phyloP scores from a whole-genome alignment of 1,140 invertebrate species.

The Camponotus floridanus region DNA sequence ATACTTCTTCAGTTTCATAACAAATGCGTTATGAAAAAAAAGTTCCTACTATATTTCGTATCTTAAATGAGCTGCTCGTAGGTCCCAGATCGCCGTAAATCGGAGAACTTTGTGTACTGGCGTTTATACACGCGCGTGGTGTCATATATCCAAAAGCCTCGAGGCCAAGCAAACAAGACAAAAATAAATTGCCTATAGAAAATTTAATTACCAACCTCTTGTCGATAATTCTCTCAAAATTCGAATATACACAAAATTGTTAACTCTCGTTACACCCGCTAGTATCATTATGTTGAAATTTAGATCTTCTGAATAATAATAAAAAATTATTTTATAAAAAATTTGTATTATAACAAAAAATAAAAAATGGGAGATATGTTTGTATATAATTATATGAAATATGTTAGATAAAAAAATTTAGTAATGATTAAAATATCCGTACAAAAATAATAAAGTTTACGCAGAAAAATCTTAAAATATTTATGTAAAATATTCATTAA shows the following conservation, averaged over 20 bases:
- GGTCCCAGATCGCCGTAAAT: constrained; percentile 53
- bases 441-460: neutral
- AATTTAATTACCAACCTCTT: constrained; percentile 56
- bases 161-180: constrained; percentile 27
- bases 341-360: neutral
- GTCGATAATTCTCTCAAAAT: neutral
- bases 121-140: constrained; percentile 25
- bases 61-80: constrained; percentile 49
- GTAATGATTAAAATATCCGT: neutral
- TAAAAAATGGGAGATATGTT: neutral
- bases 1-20: neutral
- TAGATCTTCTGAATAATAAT: neutral
- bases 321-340: neutral
- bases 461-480: neutral
- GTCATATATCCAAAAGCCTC: constrained; percentile 50
- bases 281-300: neutral
- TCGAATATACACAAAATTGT: constrained; percentile 16
- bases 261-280: neutral
- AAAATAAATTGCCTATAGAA: constrained; percentile 48
- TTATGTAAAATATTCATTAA: neutral
- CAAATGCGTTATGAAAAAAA: constrained; percentile 24
- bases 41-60: neutral
- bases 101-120: constrained; percentile 70
- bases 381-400: neutral
- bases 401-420: neutral